Conservation (phyloP, 2,113 vertebrate species). For the Campylomormyrus tamandua region DNA sequence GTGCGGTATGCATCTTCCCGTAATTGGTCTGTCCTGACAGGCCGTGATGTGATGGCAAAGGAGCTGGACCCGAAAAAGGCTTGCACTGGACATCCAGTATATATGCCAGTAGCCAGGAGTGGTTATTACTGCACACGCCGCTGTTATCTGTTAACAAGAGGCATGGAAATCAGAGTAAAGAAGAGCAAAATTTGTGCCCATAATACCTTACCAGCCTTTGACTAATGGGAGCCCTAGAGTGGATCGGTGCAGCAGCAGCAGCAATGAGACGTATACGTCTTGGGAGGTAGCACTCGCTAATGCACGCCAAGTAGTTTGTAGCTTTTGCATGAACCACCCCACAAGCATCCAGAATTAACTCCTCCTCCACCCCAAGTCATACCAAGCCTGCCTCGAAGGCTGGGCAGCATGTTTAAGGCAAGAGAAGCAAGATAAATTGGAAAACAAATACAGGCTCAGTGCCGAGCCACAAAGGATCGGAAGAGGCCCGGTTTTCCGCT, state of each 20-base stretch:
- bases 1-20: not conserved
- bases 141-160: not conserved
- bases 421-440: not conserved
- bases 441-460: slow-evolving; percentile 1
- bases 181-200: not conserved
- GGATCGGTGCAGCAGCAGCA: not conserved
- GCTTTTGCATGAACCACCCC: not conserved
- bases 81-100: not conserved
- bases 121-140: not conserved
- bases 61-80: not conserved
- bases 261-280: too few species aligned
- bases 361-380: not conserved
- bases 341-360: not conserved
- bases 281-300: not conserved
- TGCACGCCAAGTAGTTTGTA: not conserved
- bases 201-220: not conserved
- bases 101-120: not conserved
- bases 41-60: not conserved
- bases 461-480: not conserved
- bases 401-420: not conserved
- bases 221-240: not conserved
- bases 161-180: not conserved
- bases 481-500: not conserved
- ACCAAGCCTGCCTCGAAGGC: not conserved
- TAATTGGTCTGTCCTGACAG: not conserved